Evolutionary conservation across 2,797 vertebrate species (phyloP).

Genomic region (Anomalospiza imberbis): DNA sequence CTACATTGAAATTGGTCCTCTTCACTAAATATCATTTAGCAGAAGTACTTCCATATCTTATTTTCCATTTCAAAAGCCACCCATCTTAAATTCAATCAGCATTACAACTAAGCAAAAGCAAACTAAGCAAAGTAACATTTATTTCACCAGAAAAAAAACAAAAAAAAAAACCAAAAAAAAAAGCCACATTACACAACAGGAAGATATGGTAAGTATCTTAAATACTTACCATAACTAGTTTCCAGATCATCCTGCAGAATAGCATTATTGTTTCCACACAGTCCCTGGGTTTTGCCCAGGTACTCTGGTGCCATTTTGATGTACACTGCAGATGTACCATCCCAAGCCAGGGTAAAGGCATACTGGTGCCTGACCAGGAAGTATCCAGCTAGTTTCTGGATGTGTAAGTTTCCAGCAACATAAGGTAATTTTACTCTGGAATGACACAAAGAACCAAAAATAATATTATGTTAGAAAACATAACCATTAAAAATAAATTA

Average conservation of each 20-base stretch:
- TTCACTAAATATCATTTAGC: neutral
- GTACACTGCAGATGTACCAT: constrained; percentile 87
- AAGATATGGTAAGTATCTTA: neutral
- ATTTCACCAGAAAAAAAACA: neutral
- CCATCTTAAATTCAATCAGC: neutral
- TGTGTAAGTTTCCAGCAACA: constrained; percentile 79
- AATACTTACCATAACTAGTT: constrained; percentile 88
- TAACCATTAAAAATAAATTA: neutral
- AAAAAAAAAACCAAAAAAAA: no score
- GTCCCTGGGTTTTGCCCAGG: constrained; percentile 85
- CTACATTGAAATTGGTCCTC: neutral
- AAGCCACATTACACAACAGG: neutral
- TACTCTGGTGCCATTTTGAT: constrained; percentile 93
- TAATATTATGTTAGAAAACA: neutral
- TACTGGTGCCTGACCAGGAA: constrained; percentile 84
- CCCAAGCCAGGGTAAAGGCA: constrained; percentile 92
- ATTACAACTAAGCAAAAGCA: neutral
- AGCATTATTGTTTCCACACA: constrained; percentile 96
- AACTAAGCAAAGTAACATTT: neutral
- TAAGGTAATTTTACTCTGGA: constrained; percentile 84
- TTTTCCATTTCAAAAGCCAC: neutral
- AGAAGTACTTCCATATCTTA: neutral
- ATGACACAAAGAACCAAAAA: neutral
- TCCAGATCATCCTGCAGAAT: constrained; percentile 89
- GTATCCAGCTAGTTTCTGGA: constrained; percentile 89